These are phyloP conservation scores for Gambelia wislizenii DNA, from an alignment of 2,797 vertebrate genomes.

Conservation along the genomic window DNA sequence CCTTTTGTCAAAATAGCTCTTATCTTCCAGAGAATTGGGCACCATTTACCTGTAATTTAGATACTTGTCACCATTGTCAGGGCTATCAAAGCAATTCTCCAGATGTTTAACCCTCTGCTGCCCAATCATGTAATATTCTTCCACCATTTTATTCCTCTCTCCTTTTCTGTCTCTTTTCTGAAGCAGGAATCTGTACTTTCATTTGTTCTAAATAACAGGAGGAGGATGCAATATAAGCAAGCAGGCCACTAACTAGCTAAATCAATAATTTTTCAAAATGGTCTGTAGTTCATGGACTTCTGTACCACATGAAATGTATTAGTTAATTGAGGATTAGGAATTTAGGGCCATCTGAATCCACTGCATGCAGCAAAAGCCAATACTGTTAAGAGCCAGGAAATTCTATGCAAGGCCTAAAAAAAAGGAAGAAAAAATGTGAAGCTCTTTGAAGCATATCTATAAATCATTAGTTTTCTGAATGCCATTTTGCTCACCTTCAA, in stretches of 20 bases:
- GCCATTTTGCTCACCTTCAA: slow-evolving; percentile 76
- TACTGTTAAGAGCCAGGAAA: slow-evolving; percentile 42
- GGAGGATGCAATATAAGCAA: background rate
- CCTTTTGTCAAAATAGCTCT: background rate
- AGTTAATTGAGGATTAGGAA: too few relatives aligned
- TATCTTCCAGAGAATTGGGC: background rate
- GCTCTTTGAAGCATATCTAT: slow-evolving; percentile 60
- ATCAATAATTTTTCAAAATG: background rate
- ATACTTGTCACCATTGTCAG: background rate
- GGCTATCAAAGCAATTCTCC: background rate
- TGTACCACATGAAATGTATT: background rate
- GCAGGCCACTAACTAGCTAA: too few relatives aligned
- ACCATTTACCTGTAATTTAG: background rate
- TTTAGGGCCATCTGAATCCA: background rate
- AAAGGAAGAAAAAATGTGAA: slow-evolving; percentile 54
- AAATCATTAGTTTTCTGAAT: slow-evolving; percentile 71
- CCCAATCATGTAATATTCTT: background rate
- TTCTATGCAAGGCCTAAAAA: slow-evolving; percentile 77
- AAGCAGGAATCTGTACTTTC: background rate
- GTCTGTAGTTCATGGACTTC: too few relatives aligned
- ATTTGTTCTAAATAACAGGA: background rate
- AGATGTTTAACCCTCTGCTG: background rate
- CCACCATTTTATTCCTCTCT: background rate
- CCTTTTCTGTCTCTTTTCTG: background rate
- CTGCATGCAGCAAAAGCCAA: background rate